A percentile compares a stretch with the other conserved stretches of the same genome.
Conservation (phyloP, 64 coral and sea anemone species). For the Montipora foliosa region DNA sequence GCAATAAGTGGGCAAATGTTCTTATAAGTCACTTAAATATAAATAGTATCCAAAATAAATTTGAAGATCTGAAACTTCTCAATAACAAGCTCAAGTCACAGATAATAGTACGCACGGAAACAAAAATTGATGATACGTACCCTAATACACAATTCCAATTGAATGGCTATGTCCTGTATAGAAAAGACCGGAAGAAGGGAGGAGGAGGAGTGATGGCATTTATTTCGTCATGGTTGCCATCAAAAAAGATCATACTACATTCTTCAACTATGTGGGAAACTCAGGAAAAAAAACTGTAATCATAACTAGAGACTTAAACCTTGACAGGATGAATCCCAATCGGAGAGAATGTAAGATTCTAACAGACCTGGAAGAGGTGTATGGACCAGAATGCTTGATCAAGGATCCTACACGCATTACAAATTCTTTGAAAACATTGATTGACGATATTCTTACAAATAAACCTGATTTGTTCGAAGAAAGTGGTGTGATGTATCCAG, state of each 20-base stretch:
- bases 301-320: not conserved
- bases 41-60: not conserved
- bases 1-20: not conserved
- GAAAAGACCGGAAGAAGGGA: too few species aligned
- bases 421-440: not conserved
- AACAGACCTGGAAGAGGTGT: not conserved
- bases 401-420: slow-evolving; percentile 22
- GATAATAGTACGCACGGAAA: not conserved
- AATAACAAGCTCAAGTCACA: not conserved
- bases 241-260: too few species aligned
- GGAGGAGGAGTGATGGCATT: too few species aligned
- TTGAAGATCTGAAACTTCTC: not conserved
- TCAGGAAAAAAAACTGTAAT: not conserved
- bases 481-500: not conserved
- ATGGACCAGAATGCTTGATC: not conserved
- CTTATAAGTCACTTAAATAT: not conserved
- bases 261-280: not conserved
- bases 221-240: too few species aligned
- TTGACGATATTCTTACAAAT: not conserved
- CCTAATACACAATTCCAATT: not conserved
- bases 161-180: not conserved
- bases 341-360: slow-evolving; percentile 7
- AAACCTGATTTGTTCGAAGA: not conserved
- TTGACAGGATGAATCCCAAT: not conserved
- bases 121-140: not conserved